Percentiles rank a stretch among this genome's conserved stretches.
These are phyloP conservation scores for Masticophis lateralis DNA, from an alignment of 2,797 vertebrate genomes.

Conservation along the genomic window DNA sequence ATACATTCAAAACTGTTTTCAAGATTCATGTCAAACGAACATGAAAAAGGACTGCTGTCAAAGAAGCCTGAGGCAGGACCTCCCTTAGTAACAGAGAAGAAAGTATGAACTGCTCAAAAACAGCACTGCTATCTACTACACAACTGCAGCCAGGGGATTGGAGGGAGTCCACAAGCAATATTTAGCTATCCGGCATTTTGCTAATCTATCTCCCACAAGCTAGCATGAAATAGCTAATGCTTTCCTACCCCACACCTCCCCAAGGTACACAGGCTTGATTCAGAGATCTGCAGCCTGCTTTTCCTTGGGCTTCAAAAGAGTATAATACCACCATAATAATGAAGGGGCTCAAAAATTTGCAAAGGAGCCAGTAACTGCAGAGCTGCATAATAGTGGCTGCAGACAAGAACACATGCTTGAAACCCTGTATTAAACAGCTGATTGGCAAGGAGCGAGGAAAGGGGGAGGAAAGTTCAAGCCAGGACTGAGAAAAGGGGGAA, in stretches of 20 bases:
- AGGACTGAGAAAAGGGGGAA: not conserved
- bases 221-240: constrained; percentile 56
- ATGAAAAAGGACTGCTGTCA: constrained; percentile 37
- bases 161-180: constrained; percentile 61
- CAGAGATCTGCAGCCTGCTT: constrained; percentile 35
- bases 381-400: not conserved
- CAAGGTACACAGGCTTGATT: constrained; percentile 9
- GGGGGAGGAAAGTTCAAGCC: not conserved
- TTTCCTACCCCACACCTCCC: constrained; percentile 52
- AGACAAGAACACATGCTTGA: not conserved
- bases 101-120: constrained; percentile 68
- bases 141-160: constrained; percentile 55
- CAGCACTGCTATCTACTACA: constrained; percentile 69
- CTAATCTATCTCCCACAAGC: constrained; percentile 55
- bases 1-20: constrained; percentile 45
- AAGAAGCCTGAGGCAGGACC: constrained; percentile 59
- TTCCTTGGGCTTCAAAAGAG: constrained; percentile 22
- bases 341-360: not conserved
- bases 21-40: constrained; percentile 35
- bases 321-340: not conserved
- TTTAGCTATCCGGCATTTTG: constrained; percentile 62
- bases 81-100: constrained; percentile 63
- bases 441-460: not conserved
- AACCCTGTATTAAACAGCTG: not conserved
- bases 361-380: not conserved